Percentiles rank a stretch among this genome's conserved stretches.
These are phyloP conservation scores for Pantherophis vulpinus DNA, from an alignment of 2,797 vertebrate species.

Conservation along the genomic window DNA sequence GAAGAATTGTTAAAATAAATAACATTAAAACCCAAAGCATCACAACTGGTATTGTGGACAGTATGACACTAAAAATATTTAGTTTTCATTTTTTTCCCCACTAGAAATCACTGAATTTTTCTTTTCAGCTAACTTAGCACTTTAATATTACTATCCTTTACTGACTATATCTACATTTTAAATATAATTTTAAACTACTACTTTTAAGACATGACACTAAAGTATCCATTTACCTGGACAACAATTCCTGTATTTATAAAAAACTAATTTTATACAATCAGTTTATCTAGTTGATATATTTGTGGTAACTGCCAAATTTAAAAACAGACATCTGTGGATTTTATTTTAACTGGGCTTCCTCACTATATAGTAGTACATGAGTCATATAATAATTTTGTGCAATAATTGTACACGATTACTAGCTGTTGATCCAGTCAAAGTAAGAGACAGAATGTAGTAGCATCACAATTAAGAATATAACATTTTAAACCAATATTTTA, in stretches of 20 bases:
- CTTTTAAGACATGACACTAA: conserved; percentile 22
- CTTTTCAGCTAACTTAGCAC: conserved; percentile 9
- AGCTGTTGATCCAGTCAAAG: background rate
- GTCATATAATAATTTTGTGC: background rate
- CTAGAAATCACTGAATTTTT: background rate
- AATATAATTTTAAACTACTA: conserved; percentile 15
- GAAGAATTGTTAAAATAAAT: conserved; percentile 58
- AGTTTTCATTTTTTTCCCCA: background rate
- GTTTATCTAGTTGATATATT: conserved; percentile 1
- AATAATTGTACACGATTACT: background rate
- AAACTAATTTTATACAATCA: conserved; percentile 3
- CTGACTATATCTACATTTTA: background rate
- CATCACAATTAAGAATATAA: background rate
- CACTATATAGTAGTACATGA: background rate
- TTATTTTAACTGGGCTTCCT: background rate
- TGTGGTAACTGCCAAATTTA: background rate
- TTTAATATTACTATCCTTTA: conserved; percentile 8
- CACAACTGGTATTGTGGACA: background rate
- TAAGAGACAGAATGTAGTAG: background rate
- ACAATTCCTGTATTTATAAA: conserved; percentile 16
- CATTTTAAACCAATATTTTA: background rate
- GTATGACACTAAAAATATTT: conserved; percentile 16
- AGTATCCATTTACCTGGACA: conserved; percentile 24
- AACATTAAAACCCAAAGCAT: conserved; percentile 10
- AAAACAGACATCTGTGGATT: background rate